These are phyloP conservation scores for Oreochromis spilurus DNA, from an alignment of 2,113 vertebrate species.

Conservation along the genomic window DNA sequence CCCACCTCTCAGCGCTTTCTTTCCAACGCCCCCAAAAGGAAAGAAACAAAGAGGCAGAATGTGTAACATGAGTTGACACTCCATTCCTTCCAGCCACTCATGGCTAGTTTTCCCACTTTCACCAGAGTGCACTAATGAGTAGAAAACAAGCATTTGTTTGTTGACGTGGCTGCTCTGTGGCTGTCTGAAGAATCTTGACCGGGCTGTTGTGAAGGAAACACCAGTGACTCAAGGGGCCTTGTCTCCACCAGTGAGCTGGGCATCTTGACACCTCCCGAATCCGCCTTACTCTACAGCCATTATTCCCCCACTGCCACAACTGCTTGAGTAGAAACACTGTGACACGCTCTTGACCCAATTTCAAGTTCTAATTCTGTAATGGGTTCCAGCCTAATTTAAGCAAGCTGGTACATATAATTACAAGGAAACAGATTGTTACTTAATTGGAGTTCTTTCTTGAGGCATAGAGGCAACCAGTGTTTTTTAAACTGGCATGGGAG, in stretches of 20 bases:
- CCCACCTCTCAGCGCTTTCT: neutral
- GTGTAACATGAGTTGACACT: slow-evolving; percentile 46
- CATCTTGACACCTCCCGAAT: slow-evolving; percentile 37
- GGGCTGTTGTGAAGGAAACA: slow-evolving; percentile 40
- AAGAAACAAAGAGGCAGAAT: slow-evolving; percentile 35
- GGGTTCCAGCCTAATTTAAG: slow-evolving; percentile 65
- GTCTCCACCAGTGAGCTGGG: slow-evolving; percentile 23
- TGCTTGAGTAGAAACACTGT: slow-evolving; percentile 16
- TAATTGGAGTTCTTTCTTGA: slow-evolving; percentile 72
- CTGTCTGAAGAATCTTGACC: slow-evolving; percentile 46
- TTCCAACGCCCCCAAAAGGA: neutral
- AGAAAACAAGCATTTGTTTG: slow-evolving; percentile 54
- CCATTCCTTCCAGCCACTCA: slow-evolving; percentile 39
- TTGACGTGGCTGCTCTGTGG: slow-evolving; percentile 27
- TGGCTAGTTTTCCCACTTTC: slow-evolving; percentile 33
- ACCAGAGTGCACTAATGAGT: slow-evolving; percentile 61
- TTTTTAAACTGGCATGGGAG: slow-evolving; percentile 21
- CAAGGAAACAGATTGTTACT: slow-evolving; percentile 74
- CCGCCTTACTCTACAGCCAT: neutral
- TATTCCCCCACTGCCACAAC: slow-evolving; percentile 1
- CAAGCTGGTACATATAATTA: slow-evolving; percentile 72
- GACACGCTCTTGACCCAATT: slow-evolving; percentile 60
- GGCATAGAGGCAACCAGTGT: slow-evolving; percentile 33
- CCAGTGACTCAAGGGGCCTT: slow-evolving; percentile 41
- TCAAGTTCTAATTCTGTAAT: slow-evolving; percentile 58